Evolutionary conservation across 2,888 invertebrate genomes (phyloP), one percentile per base, ranked within the genome.

Genomic region (Agonopterix heracliana): DNA sequence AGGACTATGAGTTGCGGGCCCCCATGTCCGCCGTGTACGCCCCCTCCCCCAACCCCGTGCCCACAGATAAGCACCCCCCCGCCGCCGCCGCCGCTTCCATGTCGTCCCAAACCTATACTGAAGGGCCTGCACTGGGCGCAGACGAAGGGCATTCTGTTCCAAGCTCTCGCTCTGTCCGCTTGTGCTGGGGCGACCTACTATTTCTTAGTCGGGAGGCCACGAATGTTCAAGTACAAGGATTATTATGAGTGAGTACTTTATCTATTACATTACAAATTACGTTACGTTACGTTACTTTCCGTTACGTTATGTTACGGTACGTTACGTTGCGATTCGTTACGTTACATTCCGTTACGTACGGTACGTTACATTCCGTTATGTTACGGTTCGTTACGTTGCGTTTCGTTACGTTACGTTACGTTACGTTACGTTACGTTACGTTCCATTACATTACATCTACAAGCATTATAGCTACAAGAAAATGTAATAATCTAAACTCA

Each of bases 201-300:
- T 60, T 2, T 86, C 0, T 35, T 89, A 0, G 60, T 92, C 14
- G 88, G 81, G 46, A 79, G 90, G 43, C 89, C 90, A 0, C 90
- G 91, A 48, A 92, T 90, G 60, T 68, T 77, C 9, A 81, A 74
- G 46, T 95, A 95, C 61, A 92, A 90, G 40, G 92, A 94, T 36
- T 96, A 92, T 74, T 95, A 95, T 89, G 92, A 90, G 96, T 96
- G 89, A 89, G 85, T 78, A 7, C 26, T n/a, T n/a, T 26, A 26
- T 7, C 2, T 14, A 14, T 14, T n/a, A n/a, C n/a, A n/a, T n/a
- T n/a, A n/a, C n/a, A n/a, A n/a, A n/a, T n/a, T n/a, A n/a, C n/a
- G n/a, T n/a, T n/a, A n/a, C n/a, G n/a, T n/a, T n/a, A n/a, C n/a
- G n/a, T n/a, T n/a, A n/a, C n/a, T n/a, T n/a, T n/a, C n/a, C n/a